Percentiles rank a stretch among this genome's conserved stretches.
Conservation (phyloP, 2,797 vertebrate species). For the Antrozous pallidus region DNA sequence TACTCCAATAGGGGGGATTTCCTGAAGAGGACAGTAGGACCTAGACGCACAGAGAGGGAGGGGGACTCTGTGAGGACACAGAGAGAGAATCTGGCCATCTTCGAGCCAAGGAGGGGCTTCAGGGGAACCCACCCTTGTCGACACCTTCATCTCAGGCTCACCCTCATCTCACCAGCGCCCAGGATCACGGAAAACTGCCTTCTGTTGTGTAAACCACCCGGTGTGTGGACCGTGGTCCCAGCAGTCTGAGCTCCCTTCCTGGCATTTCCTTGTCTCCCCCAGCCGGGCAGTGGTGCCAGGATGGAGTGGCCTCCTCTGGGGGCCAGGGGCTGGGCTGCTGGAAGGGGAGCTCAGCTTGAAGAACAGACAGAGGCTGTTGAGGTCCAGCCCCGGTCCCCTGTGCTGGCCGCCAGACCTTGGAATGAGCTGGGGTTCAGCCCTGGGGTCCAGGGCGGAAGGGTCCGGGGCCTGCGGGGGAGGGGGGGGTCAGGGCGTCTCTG, state of each 20-base stretch:
- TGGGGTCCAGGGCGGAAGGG: no score
- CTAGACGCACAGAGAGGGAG: not conserved
- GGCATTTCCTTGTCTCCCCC: not conserved
- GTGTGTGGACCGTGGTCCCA: no score
- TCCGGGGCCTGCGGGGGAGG: no score
- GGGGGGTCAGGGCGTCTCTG: not conserved
- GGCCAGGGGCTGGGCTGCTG: not conserved
- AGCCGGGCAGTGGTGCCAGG: not conserved
- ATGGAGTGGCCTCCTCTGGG: not conserved
- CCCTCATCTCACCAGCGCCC: not conserved
- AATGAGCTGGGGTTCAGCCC: not conserved
- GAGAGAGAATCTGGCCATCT: not conserved
- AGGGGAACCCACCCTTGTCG: fast-evolving
- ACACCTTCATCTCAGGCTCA: not conserved
- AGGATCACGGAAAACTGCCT: not conserved
- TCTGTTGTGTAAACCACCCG: not conserved
- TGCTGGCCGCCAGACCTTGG: fast-evolving
- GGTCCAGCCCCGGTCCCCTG: not conserved
- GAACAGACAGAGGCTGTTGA: not conserved
- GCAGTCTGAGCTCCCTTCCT: not conserved
- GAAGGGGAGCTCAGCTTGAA: not conserved
- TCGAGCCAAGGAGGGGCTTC: not conserved
- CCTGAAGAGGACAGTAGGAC: not conserved
- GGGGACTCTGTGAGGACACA: fast-evolving
- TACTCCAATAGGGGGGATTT: no score